Conservation (phyloP, 2,888 invertebrate genomes). For the Copidosoma aretas region DNA sequence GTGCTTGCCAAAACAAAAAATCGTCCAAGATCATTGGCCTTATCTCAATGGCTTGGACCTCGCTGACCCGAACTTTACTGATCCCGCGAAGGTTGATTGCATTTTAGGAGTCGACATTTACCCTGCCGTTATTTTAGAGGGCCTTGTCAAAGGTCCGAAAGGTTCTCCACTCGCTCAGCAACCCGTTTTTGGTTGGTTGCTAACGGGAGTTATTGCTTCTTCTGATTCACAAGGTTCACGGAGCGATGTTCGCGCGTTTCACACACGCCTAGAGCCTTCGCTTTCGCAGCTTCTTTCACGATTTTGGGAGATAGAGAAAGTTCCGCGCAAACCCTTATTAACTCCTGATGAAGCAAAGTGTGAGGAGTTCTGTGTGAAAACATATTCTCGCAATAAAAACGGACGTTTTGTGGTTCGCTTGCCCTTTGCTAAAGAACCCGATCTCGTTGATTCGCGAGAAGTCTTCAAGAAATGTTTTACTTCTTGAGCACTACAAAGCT, state of each 20-base stretch:
- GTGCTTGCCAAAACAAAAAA: neutral
- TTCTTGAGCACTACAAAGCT: neutral
- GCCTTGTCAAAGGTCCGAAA: neutral
- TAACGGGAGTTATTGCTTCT: neutral
- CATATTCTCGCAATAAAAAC: neutral
- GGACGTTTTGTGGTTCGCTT: conserved; percentile 2
- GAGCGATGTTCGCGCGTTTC: no score
- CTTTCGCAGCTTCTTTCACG: neutral
- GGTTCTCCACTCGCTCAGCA: conserved; percentile 4
- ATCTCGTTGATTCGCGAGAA: neutral
- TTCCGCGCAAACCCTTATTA: neutral
- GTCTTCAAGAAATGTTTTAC: neutral
- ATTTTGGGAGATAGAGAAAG: conserved; percentile 13
- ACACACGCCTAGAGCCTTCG: no score
- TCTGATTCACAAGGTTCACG: no score
- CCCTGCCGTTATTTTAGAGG: neutral
- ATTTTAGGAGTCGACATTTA: conserved; percentile 4
- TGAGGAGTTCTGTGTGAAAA: neutral
- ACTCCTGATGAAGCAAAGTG: neutral
- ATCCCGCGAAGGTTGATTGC: neutral
- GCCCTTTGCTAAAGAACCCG: neutral
- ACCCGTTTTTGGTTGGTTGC: neutral
- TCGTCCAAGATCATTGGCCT: no score
- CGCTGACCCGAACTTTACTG: conserved; percentile 5
- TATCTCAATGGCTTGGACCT: neutral